A percentile compares a stretch with the other conserved stretches of the same genome.
Conservation (phyloP, 2,113 vertebrate genomes). For the Barnardius zonarius region DNA sequence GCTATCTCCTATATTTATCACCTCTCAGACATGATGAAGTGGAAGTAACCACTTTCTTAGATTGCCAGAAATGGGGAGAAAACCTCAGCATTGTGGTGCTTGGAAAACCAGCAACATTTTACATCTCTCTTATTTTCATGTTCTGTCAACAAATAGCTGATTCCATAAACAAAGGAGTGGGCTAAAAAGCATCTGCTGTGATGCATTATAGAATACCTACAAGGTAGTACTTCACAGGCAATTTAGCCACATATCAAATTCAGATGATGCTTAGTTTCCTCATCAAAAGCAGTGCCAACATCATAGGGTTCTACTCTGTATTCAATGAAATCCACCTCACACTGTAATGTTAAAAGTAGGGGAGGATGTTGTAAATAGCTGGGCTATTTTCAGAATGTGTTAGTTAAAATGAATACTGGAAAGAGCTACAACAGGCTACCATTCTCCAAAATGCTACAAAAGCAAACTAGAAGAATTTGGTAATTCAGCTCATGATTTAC, state of each 20-base stretch:
- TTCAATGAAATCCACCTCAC: background rate
- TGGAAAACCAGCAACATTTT: background rate
- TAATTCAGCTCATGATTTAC: background rate
- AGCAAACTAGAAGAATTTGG: background rate
- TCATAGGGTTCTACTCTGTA: background rate
- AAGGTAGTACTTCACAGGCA: background rate
- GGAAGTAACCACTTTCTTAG: background rate
- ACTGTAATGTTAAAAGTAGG: background rate
- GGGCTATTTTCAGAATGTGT: background rate
- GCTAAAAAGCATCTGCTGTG: background rate
- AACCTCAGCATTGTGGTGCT: background rate
- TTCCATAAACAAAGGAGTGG: background rate
- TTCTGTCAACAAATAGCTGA: background rate
- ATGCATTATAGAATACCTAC: background rate
- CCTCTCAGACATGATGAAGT: background rate
- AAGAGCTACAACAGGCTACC: background rate
- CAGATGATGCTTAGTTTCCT: background rate
- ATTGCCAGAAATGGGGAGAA: background rate
- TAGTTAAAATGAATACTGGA: background rate
- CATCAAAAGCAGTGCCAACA: background rate
- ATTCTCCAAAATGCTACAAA: background rate
- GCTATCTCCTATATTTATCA: background rate
- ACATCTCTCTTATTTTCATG: background rate
- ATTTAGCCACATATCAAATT: background rate
- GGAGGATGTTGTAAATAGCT: background rate